Evolutionary conservation across 2,797 vertebrate species (phyloP).

Genomic region (Rallus crepitans): DNA sequence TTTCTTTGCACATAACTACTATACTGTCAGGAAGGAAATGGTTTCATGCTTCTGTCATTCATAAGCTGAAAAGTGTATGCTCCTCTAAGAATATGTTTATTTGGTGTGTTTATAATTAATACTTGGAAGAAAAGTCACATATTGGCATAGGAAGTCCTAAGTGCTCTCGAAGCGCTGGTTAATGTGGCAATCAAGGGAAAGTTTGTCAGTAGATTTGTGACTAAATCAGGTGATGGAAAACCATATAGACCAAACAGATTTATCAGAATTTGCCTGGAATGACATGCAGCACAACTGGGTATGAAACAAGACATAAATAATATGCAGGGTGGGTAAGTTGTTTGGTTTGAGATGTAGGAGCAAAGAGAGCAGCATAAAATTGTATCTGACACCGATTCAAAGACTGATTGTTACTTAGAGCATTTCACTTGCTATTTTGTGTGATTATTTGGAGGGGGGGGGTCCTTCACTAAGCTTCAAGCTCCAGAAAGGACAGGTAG

Average conservation of each 20-base stretch:
- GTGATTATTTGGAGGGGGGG: not conserved
- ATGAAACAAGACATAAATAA: conserved; percentile 55
- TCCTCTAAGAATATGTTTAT: conserved; percentile 15
- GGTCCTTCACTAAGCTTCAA: not conserved
- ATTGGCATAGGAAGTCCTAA: not conserved
- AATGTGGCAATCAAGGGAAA: not conserved
- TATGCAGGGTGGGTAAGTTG: conserved; percentile 13
- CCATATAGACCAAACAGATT: not conserved
- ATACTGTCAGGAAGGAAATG: conserved; percentile 50
- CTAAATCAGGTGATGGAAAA: not conserved
- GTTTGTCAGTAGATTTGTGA: not conserved
- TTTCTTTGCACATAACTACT: conserved; percentile 66
- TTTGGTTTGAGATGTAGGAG: conserved; percentile 33
- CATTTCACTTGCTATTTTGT: conserved; percentile 22
- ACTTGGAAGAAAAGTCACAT: not conserved
- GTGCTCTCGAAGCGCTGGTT: not conserved
- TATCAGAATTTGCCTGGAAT: not conserved
- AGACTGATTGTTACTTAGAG: not conserved
- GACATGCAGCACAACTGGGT: not conserved
- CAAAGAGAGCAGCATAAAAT: conserved; percentile 6
- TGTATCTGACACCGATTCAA: conserved; percentile 26
- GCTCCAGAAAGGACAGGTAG: conserved; percentile 12
- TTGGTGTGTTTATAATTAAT: conserved; percentile 60
- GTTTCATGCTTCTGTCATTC: conserved; percentile 65
- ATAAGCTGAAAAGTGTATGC: conserved; percentile 61